Evolutionary conservation across 2,797 vertebrate genomes (phyloP).

Genomic region (Amphiprion clarkii): DNA sequence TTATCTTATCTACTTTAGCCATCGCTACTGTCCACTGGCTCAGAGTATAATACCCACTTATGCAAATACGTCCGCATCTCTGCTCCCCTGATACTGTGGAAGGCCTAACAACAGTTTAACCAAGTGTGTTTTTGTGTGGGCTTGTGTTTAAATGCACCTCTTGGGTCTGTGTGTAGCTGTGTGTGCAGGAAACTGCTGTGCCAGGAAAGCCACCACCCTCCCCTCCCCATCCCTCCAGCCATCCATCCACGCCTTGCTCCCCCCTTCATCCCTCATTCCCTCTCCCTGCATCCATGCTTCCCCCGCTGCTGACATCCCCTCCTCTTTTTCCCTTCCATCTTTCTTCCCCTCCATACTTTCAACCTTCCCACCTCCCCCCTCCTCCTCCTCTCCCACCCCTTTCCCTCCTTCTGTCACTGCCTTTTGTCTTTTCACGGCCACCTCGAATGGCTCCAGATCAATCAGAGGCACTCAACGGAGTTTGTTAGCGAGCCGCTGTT

Average conservation of each 20-base stretch:
- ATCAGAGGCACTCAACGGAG: constrained; percentile 73
- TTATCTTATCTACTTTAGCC: constrained; percentile 75
- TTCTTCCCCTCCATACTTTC: constrained; percentile 3
- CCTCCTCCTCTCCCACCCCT: background rate
- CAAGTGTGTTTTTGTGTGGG: constrained; percentile 54
- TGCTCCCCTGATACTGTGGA: constrained; percentile 62
- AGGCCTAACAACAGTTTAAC: constrained; percentile 55
- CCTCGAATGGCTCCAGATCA: constrained; percentile 72
- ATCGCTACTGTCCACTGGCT: constrained; percentile 75
- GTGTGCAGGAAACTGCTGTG: constrained; percentile 54
- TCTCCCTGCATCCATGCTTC: constrained; percentile 23
- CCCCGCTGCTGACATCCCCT: constrained; percentile 30
- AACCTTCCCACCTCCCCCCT: constrained; percentile 11
- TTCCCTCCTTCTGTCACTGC: constrained; percentile 52
- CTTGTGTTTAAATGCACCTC: constrained; percentile 40
- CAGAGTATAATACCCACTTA: constrained; percentile 80
- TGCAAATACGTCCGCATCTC: constrained; percentile 77
- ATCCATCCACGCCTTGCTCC: constrained; percentile 50
- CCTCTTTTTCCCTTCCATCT: constrained; percentile 6
- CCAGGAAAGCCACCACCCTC: constrained; percentile 50
- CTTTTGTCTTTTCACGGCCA: constrained; percentile 72
- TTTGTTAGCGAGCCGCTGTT: constrained; percentile 74
- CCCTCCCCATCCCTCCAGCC: constrained; percentile 38
- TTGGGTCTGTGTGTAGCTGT: constrained; percentile 22
- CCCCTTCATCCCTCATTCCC: constrained; percentile 56